These are phyloP conservation scores for Gymnopithys bicolor DNA, from an alignment of 2,797 vertebrate genomes.

Conservation along the genomic window DNA sequence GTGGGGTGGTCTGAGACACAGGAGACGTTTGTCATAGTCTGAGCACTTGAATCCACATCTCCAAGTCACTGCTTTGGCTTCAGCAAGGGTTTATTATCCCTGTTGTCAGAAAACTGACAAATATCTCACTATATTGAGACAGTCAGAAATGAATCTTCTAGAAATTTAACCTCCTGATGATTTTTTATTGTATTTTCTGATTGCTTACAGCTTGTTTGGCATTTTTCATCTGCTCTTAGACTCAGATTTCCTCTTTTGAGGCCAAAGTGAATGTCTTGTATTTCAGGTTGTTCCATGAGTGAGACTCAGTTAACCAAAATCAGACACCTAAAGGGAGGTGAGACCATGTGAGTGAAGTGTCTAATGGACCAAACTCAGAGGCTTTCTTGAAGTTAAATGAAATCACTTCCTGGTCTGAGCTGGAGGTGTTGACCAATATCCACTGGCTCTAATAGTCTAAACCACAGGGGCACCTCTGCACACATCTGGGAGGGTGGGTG, in stretches of 20 bases:
- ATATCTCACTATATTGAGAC: background rate
- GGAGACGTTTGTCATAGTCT: background rate
- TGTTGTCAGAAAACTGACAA: background rate
- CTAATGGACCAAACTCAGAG: background rate
- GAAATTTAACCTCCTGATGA: background rate
- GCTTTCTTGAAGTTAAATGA: background rate
- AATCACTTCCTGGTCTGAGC: background rate
- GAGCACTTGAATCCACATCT: background rate
- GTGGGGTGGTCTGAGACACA: background rate
- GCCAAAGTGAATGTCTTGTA: too few species aligned
- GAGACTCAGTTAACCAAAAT: background rate
- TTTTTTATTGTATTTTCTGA: background rate
- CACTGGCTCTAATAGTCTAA: background rate
- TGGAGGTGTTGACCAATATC: background rate
- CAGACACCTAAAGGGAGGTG: background rate
- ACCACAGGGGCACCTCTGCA: background rate
- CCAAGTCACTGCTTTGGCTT: background rate
- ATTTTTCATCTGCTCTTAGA: background rate
- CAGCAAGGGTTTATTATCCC: background rate
- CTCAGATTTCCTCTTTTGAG: background rate
- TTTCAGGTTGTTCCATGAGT: background rate
- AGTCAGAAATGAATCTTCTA: background rate
- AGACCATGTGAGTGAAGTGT: background rate
- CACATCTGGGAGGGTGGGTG: too few species aligned
- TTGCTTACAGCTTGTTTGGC: background rate